Percentiles rank a stretch among this genome's conserved stretches.
These are phyloP conservation scores for Patella vulgata DNA, from an alignment of 1,140 invertebrate species.

Conservation along the genomic window DNA sequence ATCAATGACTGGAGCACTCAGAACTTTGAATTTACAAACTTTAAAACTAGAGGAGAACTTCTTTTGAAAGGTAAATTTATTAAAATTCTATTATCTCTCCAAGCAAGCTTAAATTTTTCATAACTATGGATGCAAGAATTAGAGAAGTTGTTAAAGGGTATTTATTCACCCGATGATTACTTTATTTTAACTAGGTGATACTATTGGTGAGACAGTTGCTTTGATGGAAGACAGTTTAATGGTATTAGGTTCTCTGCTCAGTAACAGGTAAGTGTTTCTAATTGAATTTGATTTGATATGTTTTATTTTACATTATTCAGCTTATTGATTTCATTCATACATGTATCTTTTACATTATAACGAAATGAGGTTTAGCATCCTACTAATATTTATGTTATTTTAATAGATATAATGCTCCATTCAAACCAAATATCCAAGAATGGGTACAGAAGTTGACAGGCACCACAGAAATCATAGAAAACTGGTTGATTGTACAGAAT, in stretches of 20 bases:
- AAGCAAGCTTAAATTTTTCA: too few relatives aligned
- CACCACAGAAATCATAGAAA: slow-evolving; percentile 95
- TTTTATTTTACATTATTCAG: neutral
- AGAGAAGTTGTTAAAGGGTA: neutral
- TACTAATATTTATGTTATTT: too few relatives aligned
- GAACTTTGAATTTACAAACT: slow-evolving; percentile 92
- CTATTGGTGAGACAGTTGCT: slow-evolving; percentile 87
- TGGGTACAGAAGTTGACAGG: slow-evolving; percentile 95
- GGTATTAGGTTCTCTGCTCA: slow-evolving; percentile 91
- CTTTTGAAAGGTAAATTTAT: slow-evolving; percentile 80
- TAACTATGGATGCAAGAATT: neutral
- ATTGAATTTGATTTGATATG: neutral
- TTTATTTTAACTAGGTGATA: too few relatives aligned
- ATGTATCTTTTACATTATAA: too few relatives aligned
- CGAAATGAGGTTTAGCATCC: too few relatives aligned
- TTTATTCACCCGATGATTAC: too few relatives aligned
- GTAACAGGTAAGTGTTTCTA: slow-evolving; percentile 77
- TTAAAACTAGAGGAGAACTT: slow-evolving; percentile 94
- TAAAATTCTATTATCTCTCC: too few relatives aligned
- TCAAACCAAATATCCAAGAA: slow-evolving; percentile 95
- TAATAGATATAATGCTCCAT: slow-evolving; percentile 98
- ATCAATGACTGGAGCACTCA: slow-evolving; percentile 96
- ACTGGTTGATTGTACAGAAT: slow-evolving; percentile 96
- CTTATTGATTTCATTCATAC: too few relatives aligned
- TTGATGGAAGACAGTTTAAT: slow-evolving; percentile 96